Percentiles rank a stretch among this genome's conserved stretches.
Evolutionary conservation across 2,113 vertebrate species (phyloP).

Genomic region (Puffinus mauretanicus): DNA sequence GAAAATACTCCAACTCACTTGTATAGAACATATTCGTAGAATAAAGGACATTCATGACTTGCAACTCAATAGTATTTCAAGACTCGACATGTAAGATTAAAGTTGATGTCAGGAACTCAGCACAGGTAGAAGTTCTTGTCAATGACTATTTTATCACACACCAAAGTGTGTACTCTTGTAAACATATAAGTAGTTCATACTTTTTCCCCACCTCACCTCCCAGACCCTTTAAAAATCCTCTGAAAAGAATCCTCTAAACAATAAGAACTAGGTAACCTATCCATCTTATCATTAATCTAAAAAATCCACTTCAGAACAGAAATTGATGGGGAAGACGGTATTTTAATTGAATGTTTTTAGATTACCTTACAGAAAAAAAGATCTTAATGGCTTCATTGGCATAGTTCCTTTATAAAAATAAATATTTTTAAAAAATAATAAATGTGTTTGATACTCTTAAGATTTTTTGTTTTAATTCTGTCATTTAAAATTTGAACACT

Average conservation of each 20-base stretch:
- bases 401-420: neutral
- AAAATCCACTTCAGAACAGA: neutral
- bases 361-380: neutral
- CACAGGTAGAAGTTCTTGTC: neutral
- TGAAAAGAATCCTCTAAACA: neutral
- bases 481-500: neutral
- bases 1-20: neutral
- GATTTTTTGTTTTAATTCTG: neutral
- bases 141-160: neutral
- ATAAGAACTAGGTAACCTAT: neutral
- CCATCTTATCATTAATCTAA: neutral
- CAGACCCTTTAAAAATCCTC: neutral
- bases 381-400: neutral
- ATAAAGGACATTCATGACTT: neutral
- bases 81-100: neutral
- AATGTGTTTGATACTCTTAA: neutral
- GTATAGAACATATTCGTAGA: neutral
- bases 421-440: neutral
- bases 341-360: neutral
- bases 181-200: neutral
- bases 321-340: neutral
- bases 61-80: neutral
- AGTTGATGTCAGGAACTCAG: neutral
- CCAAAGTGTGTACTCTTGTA: neutral
- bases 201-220: neutral